phyloP scores from a whole-genome alignment of 2,888 invertebrate genomes.

The Chrysina gloriosa region DNA sequence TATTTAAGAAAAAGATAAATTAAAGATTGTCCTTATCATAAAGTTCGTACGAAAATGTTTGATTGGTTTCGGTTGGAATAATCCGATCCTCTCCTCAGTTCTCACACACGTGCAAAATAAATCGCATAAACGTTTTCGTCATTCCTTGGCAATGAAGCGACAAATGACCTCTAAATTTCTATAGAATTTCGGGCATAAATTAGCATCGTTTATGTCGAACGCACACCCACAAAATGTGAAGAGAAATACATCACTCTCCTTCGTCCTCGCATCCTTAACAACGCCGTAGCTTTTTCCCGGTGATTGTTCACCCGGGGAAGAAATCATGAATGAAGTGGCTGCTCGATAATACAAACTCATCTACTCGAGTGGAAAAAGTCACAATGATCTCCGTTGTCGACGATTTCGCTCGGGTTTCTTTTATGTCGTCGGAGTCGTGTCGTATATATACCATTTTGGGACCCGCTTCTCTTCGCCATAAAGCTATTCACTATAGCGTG shows the following conservation, averaged over 20 bases:
- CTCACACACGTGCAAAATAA: too few species aligned
- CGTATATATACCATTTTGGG: background rate
- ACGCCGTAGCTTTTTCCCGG: background rate
- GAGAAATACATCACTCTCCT: background rate
- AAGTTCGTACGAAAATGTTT: too few species aligned
- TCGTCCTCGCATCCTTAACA: background rate
- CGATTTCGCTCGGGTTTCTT: slow-evolving; percentile 7
- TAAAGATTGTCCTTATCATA: too few species aligned
- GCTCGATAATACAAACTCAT: slow-evolving; percentile 13
- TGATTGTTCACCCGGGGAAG: background rate
- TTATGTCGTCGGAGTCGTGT: background rate
- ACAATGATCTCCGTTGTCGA: slow-evolving; percentile 13
- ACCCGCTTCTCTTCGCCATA: background rate
- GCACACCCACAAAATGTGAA: background rate
- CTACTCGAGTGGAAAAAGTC: slow-evolving; percentile 28
- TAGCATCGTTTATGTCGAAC: background rate
- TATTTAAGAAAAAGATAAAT: too few species aligned
- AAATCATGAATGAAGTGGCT: slow-evolving; percentile 3
- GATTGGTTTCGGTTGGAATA: too few species aligned
- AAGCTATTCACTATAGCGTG: slow-evolving; percentile 3
- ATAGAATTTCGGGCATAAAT: slow-evolving; percentile 17
- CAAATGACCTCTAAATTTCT: slow-evolving; percentile 5
- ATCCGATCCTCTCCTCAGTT: too few species aligned
- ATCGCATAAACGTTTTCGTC: too few species aligned
- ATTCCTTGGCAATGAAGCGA: slow-evolving; percentile 1